phyloP scores from a whole-genome alignment of 2,797 vertebrate species.

The Loriculus beryllinus region DNA sequence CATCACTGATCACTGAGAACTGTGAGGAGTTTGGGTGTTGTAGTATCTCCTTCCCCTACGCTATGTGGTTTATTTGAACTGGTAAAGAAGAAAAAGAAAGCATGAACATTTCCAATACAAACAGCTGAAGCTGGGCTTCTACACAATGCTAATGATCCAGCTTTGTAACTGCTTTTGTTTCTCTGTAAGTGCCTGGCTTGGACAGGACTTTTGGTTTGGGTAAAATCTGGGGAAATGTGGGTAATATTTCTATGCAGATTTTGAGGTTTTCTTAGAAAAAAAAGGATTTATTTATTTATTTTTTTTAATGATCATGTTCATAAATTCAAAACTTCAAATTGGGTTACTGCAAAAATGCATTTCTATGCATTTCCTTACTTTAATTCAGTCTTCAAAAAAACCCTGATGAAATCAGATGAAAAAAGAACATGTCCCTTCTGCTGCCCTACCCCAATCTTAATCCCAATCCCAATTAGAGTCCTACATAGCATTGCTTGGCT shows the following conservation, averaged over 20 bases:
- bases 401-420: background rate
- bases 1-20: background rate
- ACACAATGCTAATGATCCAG: background rate
- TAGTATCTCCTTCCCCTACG: background rate
- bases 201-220: background rate
- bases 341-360: background rate
- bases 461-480: background rate
- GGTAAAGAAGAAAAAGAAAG: background rate
- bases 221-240: background rate
- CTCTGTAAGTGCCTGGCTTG: background rate
- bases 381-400: background rate
- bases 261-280: background rate
- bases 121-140: background rate
- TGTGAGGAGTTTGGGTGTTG: background rate
- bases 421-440: background rate
- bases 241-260: background rate
- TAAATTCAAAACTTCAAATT: background rate
- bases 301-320: background rate
- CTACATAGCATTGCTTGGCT: background rate
- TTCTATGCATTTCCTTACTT: background rate
- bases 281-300: background rate
- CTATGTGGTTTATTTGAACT: background rate
- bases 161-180: background rate
- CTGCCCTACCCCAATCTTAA: fast-evolving
- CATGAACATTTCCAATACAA: background rate